Evolutionary conservation across 2,113 vertebrate species (phyloP).

Genomic region (Lophura nycthemera): DNA sequence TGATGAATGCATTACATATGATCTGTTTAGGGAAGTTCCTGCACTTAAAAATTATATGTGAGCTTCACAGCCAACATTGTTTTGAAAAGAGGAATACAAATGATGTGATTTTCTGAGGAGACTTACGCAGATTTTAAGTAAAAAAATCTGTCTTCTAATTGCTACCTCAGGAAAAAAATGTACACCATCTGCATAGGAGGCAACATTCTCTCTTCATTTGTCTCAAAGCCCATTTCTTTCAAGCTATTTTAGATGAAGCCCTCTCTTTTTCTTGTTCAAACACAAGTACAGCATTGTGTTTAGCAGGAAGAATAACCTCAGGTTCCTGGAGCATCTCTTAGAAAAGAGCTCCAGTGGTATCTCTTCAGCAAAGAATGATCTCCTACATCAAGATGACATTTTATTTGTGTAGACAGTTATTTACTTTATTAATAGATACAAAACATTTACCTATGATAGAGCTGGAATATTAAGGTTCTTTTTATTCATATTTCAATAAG

Average conservation of each 20-base stretch:
- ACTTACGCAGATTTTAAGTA: background rate
- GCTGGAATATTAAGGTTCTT: background rate
- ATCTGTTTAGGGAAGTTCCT: background rate
- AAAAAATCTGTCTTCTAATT: background rate
- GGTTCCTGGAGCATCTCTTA: background rate
- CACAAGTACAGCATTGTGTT: background rate
- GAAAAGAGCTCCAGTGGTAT: background rate
- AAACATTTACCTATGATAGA: background rate
- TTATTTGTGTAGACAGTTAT: background rate
- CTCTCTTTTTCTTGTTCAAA: background rate
- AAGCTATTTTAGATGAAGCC: background rate
- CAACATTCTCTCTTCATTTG: background rate
- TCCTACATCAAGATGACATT: background rate
- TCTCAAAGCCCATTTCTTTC: background rate
- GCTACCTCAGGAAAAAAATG: background rate
- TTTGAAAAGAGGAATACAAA: background rate
- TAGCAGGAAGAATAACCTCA: background rate
- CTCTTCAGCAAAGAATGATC: constrained; percentile 15
- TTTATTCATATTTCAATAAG: background rate
- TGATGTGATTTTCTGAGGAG: background rate
- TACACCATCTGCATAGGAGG: background rate
- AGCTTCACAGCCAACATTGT: background rate
- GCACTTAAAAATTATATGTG: background rate
- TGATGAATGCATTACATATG: background rate
- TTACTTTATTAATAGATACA: background rate